Evolutionary conservation across 1,140 invertebrate species (phyloP).

Genomic region (Microplitis demolitor): DNA sequence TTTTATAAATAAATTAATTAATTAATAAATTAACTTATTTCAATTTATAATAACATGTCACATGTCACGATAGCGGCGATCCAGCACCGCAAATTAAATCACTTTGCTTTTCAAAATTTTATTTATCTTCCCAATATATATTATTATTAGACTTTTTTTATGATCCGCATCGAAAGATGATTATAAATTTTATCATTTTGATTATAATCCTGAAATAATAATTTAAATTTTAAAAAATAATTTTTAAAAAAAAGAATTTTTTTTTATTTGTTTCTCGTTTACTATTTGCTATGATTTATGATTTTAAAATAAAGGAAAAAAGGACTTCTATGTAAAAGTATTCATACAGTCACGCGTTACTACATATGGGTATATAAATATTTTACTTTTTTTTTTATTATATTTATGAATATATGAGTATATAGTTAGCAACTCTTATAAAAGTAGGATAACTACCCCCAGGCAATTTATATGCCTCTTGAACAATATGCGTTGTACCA

Average conservation of each 20-base stretch:
- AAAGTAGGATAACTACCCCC: conserved; percentile 45
- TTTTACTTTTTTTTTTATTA: background rate
- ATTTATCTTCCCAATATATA: background rate
- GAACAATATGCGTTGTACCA: conserved; percentile 29
- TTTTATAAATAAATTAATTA: background rate
- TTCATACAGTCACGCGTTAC: too few relatives aligned
- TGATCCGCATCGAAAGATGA: background rate
- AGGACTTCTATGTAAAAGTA: too few relatives aligned
- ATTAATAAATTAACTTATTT: too few relatives aligned
- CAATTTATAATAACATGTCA: background rate
- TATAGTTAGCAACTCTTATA: conserved; percentile 26
- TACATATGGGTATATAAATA: too few relatives aligned
- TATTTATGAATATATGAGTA: conserved; percentile 4
- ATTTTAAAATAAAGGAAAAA: too few relatives aligned
- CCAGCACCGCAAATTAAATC: background rate
- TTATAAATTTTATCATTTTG: too few relatives aligned
- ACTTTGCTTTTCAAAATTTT: background rate
- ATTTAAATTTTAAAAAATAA: too few relatives aligned
- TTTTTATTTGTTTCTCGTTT: too few relatives aligned
- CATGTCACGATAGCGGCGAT: conserved; percentile 9
- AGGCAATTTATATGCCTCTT: conserved; percentile 30
- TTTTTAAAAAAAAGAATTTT: too few relatives aligned
- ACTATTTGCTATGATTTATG: too few relatives aligned
- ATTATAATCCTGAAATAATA: too few relatives aligned
- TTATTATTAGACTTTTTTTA: background rate